A percentile compares a stretch with the other conserved stretches of the same genome.
phyloP scores from a whole-genome alignment of 1,140 invertebrate species.

The Drosophila equinoxialis region DNA sequence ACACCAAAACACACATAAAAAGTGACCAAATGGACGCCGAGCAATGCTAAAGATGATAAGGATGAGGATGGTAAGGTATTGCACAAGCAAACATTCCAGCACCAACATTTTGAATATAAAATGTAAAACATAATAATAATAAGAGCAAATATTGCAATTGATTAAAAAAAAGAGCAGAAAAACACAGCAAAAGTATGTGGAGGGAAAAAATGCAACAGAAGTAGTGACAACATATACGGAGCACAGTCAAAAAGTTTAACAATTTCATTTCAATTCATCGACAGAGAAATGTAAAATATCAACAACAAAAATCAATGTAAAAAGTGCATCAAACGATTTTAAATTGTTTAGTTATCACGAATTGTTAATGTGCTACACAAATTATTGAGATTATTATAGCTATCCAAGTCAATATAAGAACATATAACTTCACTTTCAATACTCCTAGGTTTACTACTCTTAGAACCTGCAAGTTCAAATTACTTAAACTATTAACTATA shows the following conservation, averaged over 20 bases:
- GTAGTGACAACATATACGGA: slow-evolving; percentile 5
- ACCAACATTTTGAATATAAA: slow-evolving; percentile 11
- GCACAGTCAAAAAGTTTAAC: slow-evolving; percentile 10
- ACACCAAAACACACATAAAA: neutral
- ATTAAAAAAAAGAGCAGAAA: slow-evolving; percentile 59
- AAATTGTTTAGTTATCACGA: slow-evolving; percentile 18
- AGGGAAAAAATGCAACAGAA: neutral
- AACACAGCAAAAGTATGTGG: neutral
- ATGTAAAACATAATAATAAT: slow-evolving; percentile 53
- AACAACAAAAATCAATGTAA: slow-evolving; percentile 3
- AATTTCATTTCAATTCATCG: slow-evolving; percentile 55
- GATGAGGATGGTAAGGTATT: slow-evolving; percentile 65
- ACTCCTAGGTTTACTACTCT: neutral
- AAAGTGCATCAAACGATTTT: neutral
- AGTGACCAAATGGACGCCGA: slow-evolving; percentile 63
- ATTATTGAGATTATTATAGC: neutral
- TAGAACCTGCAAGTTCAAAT: neutral
- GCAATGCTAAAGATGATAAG: slow-evolving; percentile 48
- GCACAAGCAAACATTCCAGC: slow-evolving; percentile 25
- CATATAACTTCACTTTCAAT: too few relatives aligned
- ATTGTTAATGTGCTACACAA: slow-evolving; percentile 7
- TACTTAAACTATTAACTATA: too few relatives aligned
- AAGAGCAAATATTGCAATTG: slow-evolving; percentile 48
- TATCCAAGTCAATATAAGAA: too few relatives aligned
- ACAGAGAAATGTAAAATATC: slow-evolving; percentile 20